Evolutionary conservation across 2,888 invertebrate genomes (phyloP).

Genomic region (Teinopalpus imperialis): DNA sequence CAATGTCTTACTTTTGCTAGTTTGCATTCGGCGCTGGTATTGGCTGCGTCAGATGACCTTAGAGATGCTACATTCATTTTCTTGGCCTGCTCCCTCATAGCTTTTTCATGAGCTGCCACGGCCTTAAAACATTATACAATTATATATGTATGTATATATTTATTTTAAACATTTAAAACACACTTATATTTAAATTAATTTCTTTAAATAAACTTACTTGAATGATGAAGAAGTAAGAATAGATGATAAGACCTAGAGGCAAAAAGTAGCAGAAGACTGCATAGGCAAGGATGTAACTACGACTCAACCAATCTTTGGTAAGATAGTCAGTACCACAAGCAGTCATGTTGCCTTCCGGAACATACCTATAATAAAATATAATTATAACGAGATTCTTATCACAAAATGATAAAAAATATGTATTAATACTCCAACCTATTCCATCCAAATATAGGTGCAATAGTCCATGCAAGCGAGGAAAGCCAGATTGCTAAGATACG

Average conservation of each 20-base stretch:
- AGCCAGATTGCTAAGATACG: slow-evolving; percentile 87
- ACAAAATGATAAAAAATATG: background rate
- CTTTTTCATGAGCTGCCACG: slow-evolving; percentile 87
- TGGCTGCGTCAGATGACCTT: slow-evolving; percentile 85
- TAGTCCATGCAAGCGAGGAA: slow-evolving; percentile 85
- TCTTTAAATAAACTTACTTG: slow-evolving; percentile 63
- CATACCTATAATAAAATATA: slow-evolving; percentile 79
- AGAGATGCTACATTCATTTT: slow-evolving; percentile 92
- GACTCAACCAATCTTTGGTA: slow-evolving; percentile 84
- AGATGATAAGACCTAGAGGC: slow-evolving; percentile 86
- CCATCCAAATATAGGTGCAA: slow-evolving; percentile 90
- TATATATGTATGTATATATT: too few species aligned
- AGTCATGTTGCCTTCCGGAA: slow-evolving; percentile 93
- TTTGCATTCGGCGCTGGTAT: slow-evolving; percentile 88
- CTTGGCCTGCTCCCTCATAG: slow-evolving; percentile 90
- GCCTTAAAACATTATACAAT: slow-evolving; percentile 61
- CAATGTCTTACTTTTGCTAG: slow-evolving; percentile 85
- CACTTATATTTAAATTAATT: slow-evolving; percentile 9
- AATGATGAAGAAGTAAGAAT: slow-evolving; percentile 90
- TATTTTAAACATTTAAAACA: too few species aligned
- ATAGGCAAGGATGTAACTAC: slow-evolving; percentile 86
- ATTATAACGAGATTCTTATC: background rate
- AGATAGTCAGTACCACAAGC: slow-evolving; percentile 92
- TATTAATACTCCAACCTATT: slow-evolving; percentile 67
- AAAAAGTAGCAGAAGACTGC: slow-evolving; percentile 85